These are phyloP conservation scores for Holacanthus passer DNA, from an alignment of 2,113 vertebrate genomes.

Conservation along the genomic window DNA sequence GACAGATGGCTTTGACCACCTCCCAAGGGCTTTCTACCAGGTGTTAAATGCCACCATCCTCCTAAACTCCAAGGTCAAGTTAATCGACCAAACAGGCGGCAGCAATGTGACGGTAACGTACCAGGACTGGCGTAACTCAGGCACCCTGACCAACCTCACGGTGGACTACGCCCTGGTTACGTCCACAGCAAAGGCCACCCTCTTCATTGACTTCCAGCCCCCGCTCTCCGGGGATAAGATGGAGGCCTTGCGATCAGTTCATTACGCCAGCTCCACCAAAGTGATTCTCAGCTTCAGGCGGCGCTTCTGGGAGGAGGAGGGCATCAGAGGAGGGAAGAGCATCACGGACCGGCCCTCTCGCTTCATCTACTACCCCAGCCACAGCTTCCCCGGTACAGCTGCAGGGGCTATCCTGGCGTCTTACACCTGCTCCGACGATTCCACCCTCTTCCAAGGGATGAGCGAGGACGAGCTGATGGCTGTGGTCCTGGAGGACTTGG, in stretches of 20 bases:
- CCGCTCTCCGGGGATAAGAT: constrained; percentile 80
- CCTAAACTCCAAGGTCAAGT: constrained; percentile 78
- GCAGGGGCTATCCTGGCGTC: constrained; percentile 86
- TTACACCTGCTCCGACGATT: constrained; percentile 85
- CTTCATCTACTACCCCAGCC: constrained; percentile 90
- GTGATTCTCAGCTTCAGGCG: constrained; percentile 84
- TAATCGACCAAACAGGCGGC: constrained; percentile 73
- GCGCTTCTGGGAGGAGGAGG: constrained; percentile 88
- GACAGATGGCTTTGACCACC: constrained; percentile 79
- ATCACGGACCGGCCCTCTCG: constrained; percentile 86
- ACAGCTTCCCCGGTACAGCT: constrained; percentile 73
- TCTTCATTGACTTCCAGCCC: constrained; percentile 85
- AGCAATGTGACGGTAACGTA: constrained; percentile 74
- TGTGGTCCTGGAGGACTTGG: constrained; percentile 83
- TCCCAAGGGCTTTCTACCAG: constrained; percentile 70
- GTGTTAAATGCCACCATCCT: constrained; percentile 78
- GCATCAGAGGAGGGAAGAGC: constrained; percentile 85
- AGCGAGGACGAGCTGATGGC: constrained; percentile 69
- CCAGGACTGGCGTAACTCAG: constrained; percentile 61
- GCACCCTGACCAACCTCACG: constrained; percentile 50
- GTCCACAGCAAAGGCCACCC: constrained; percentile 83
- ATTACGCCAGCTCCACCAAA: constrained; percentile 86
- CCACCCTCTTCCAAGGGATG: constrained; percentile 84
- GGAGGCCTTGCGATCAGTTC: constrained; percentile 84
- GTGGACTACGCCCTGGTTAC: constrained; percentile 85